phyloP scores from a whole-genome alignment of 1,140 invertebrate genomes.

The Manduca sexta region DNA sequence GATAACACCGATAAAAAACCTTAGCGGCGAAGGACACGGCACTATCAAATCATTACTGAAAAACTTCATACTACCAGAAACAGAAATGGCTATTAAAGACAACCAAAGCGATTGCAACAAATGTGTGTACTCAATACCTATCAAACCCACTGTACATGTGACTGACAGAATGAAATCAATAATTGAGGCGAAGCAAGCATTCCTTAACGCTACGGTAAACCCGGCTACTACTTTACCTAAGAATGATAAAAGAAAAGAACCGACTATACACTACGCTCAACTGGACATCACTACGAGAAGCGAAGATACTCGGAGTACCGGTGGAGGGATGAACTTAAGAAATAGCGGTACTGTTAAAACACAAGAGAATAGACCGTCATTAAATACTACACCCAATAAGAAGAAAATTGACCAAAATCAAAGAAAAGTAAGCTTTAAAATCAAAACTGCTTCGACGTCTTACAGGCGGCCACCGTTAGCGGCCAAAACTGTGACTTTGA shows the following conservation, averaged over 20 bases:
- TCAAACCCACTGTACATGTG: slow-evolving; percentile 33
- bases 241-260: slow-evolving; percentile 25
- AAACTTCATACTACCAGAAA: slow-evolving; percentile 55
- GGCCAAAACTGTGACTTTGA: slow-evolving; percentile 63
- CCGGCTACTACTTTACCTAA: slow-evolving; percentile 10
- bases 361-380: slow-evolving; percentile 20
- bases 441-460: slow-evolving; percentile 53
- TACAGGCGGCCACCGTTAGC: slow-evolving; percentile 53
- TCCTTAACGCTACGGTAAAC: slow-evolving; percentile 47
- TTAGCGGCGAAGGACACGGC: slow-evolving; percentile 45
- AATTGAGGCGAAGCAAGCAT: slow-evolving; percentile 52
- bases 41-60: slow-evolving; percentile 53
- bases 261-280: slow-evolving; percentile 62
- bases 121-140: slow-evolving; percentile 53
- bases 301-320: slow-evolving; percentile 65
- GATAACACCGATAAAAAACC: slow-evolving; percentile 48
- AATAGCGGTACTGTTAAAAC: slow-evolving; percentile 21
- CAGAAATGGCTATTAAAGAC: slow-evolving; percentile 62
- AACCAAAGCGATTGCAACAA: slow-evolving; percentile 43
- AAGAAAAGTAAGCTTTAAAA: slow-evolving; percentile 72
- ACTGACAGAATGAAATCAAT: slow-evolving; percentile 44
- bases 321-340: slow-evolving; percentile 49
- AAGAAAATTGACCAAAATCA: slow-evolving; percentile 50
- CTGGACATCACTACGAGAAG: slow-evolving; percentile 54
- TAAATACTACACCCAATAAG: slow-evolving; percentile 32